phyloP scores from a whole-genome alignment of 2,888 invertebrate species.

The Ditula angustiorana region DNA sequence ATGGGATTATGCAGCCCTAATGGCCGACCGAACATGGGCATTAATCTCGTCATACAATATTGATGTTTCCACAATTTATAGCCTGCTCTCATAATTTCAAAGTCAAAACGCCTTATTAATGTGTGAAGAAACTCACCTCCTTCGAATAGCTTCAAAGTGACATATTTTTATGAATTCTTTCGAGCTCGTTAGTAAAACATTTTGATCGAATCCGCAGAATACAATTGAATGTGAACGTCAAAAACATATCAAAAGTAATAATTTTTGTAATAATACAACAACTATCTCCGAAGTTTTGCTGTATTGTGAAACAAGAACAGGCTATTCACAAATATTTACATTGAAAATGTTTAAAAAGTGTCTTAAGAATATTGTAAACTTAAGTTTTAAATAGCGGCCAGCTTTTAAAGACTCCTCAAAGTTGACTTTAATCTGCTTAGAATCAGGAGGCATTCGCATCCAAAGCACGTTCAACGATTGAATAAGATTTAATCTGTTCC shows the following conservation, averaged over 20 bases:
- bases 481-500: slow-evolving; percentile 79
- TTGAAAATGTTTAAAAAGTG: slow-evolving; percentile 53
- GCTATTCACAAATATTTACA: slow-evolving; percentile 53
- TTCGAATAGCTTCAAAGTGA: slow-evolving; percentile 60
- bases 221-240: slow-evolving; percentile 81
- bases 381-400: slow-evolving; percentile 55
- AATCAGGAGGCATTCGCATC: slow-evolving; percentile 73
- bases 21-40: slow-evolving; percentile 82
- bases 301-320: slow-evolving; percentile 57
- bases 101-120: slow-evolving; percentile 82
- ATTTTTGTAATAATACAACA: slow-evolving; percentile 66
- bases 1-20: slow-evolving; percentile 81
- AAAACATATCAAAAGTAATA: slow-evolving; percentile 70
- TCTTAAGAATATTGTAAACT: slow-evolving; percentile 63
- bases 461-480: slow-evolving; percentile 76
- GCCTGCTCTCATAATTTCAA: slow-evolving; percentile 74
- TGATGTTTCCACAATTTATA: slow-evolving; percentile 82
- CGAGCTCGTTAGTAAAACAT: slow-evolving; percentile 78
- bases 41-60: slow-evolving; percentile 84
- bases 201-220: slow-evolving; percentile 74
- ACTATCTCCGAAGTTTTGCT: slow-evolving; percentile 54
- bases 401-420: slow-evolving; percentile 64
- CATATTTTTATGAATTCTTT: slow-evolving; percentile 76
- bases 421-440: slow-evolving; percentile 76
- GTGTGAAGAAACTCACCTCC: slow-evolving; percentile 82